phyloP scores from a whole-genome alignment of 2,888 invertebrate species.

The Cerastoderma edule region DNA sequence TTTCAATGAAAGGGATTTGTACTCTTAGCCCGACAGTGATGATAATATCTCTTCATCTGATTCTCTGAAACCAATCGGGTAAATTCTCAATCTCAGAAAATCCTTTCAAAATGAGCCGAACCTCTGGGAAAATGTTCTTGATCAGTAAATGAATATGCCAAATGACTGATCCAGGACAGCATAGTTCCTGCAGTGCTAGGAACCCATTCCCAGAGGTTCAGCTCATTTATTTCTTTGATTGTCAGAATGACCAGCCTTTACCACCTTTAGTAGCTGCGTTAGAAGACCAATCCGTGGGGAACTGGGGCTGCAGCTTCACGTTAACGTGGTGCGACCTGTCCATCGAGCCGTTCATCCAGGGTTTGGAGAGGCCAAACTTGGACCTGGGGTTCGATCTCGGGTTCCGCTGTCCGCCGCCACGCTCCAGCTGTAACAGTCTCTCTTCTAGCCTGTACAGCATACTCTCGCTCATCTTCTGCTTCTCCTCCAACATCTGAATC shows the following conservation, averaged over 20 bases:
- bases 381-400: conserved; percentile 41
- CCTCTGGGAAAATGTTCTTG: too few relatives aligned
- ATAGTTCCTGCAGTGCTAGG: too few relatives aligned
- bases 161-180: too few relatives aligned
- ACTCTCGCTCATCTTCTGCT: conserved; percentile 65
- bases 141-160: too few relatives aligned
- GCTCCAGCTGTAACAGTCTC: conserved; percentile 56
- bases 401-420: conserved; percentile 27
- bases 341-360: conserved; percentile 68
- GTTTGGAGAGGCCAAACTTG: conserved; percentile 54
- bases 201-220: too few relatives aligned
- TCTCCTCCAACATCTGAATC: conserved; percentile 62
- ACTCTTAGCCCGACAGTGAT: too few relatives aligned
- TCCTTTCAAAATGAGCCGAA: too few relatives aligned
- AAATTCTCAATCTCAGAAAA: too few relatives aligned
- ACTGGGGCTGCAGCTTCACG: conserved; percentile 63
- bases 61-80: too few relatives aligned
- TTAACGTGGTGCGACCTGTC: conserved; percentile 66
- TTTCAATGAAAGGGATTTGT: too few relatives aligned
- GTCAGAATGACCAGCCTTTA: conserved; percentile 53
- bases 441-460: conserved; percentile 63
- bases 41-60: too few relatives aligned
- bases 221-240: too few relatives aligned
- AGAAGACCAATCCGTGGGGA: conserved; percentile 45
- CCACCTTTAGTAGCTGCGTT: conserved; percentile 42